Evolutionary conservation across 2,113 vertebrate species (phyloP).

Genomic region (Atherinomorus stipes): DNA sequence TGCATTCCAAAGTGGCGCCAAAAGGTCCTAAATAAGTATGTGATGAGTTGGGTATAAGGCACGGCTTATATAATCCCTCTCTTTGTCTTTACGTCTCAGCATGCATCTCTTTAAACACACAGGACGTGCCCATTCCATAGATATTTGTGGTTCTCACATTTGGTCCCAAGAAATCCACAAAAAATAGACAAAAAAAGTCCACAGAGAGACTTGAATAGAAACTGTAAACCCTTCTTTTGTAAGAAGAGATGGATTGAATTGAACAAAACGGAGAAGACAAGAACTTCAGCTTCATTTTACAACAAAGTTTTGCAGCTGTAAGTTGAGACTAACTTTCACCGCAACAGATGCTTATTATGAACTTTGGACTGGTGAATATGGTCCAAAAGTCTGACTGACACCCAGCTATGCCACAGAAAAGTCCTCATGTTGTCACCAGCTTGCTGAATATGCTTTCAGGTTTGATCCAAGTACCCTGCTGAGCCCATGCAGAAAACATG

Average conservation of each 20-base stretch:
- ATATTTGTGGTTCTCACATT: slow-evolving; percentile 58
- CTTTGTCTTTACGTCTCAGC: slow-evolving; percentile 17
- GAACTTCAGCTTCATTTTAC: slow-evolving; percentile 6
- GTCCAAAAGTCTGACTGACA: background rate
- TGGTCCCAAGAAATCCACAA: slow-evolving; percentile 48
- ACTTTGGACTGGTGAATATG: background rate
- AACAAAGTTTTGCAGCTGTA: slow-evolving; percentile 1
- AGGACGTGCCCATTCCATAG: slow-evolving; percentile 1
- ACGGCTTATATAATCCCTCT: background rate
- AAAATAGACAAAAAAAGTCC: slow-evolving; percentile 41
- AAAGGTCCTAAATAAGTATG: slow-evolving; percentile 1
- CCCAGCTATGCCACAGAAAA: background rate
- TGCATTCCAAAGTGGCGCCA: background rate
- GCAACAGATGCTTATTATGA: background rate
- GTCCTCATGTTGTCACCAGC: background rate
- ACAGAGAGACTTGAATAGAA: slow-evolving; percentile 34
- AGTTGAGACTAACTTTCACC: slow-evolving; percentile 27
- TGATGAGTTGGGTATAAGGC: background rate
- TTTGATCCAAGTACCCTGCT: slow-evolving; percentile 25
- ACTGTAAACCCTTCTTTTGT: slow-evolving; percentile 1
- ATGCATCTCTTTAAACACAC: background rate
- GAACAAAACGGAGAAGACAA: slow-evolving; percentile 22
- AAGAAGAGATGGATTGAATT: background rate
- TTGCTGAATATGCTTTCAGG: slow-evolving; percentile 12
- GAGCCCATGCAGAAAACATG: slow-evolving; percentile 1